Evolutionary conservation across 2,113 vertebrate genomes (phyloP), one percentile per base, ranked within the genome.

Genomic region (Herpailurus yagouaroundi): DNA sequence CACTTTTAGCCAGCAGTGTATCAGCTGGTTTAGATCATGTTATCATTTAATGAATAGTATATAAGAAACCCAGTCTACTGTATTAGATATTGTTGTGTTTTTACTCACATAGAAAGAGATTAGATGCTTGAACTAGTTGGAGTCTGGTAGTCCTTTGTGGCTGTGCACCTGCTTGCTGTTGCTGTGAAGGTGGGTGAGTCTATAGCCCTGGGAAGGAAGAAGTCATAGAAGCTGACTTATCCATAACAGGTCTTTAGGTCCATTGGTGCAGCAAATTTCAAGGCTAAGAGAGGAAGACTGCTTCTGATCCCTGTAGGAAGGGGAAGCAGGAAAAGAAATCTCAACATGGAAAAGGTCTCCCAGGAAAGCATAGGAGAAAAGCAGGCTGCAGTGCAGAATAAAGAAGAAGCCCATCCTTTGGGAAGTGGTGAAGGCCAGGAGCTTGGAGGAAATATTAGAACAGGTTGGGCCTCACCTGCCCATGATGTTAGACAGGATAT

Each of bases 401-500:
- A 94, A 86, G 21, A 31, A 33, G 86, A 82, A 90, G 82, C 41
- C 5, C 5, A 7, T 10, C 27, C 66, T 66, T 74, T 95, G 55
- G 77, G 9, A 96, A 71, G 64, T 38, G 86, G 29, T 64, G 41
- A 94, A 96, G 90, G 31, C 69, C 57, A 80, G 23, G 45, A 91
- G 33, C 86, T n/a, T 79, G 81, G 19, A 69, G 60, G 55, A 83
- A 93, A 88, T 69, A 29, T 60, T 84, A 89, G 76, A 97, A 38
- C 66, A 33, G 38, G 1, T 16, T 83, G 68, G 63, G 74, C 15
- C 77, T 41, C 64, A 60, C 83, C 69, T 79, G 74, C 23, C 11
- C 77, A 92, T 68, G 79, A 86, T 71, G 81, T 97, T 69, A 90
- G 71, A 91, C 64, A 79, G 48, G n/a, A 92, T 95, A 8, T 86